These are phyloP conservation scores for Drosophila grimshawi DNA, from an alignment of 1,140 invertebrate species.

Conservation along the genomic window DNA sequence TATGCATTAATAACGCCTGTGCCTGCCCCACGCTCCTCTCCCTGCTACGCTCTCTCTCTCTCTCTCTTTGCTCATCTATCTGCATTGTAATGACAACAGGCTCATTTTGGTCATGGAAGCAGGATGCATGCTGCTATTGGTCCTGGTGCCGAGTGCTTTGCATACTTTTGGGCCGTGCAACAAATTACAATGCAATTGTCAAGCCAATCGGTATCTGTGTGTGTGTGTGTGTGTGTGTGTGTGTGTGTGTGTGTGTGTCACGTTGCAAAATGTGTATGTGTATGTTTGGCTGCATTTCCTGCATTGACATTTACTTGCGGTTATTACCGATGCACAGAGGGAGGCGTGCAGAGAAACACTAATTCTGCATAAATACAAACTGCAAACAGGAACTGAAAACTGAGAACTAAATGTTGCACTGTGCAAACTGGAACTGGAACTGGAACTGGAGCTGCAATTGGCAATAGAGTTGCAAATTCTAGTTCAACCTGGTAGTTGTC, in stretches of 20 bases:
- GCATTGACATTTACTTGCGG: constrained; percentile 79
- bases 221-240: constrained; percentile 11
- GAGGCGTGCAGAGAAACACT: constrained; percentile 26
- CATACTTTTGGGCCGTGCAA: constrained; percentile 55
- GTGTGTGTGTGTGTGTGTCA: constrained; percentile 9
- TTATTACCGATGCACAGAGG: constrained; percentile 62
- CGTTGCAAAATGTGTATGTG: constrained; percentile 61
- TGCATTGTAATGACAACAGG: constrained; percentile 37
- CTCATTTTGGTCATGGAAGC: constrained; percentile 56
- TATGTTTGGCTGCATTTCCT: constrained; percentile 59
- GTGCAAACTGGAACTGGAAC: constrained; percentile 2
- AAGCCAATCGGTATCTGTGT: constrained; percentile 1
- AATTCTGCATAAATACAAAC: constrained; percentile 65
- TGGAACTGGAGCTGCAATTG: constrained; percentile 4
- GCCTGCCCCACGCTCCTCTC: constrained; percentile 19
- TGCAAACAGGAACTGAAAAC: constrained; percentile 33
- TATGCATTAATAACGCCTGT: constrained; percentile 75
- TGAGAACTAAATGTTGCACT: background rate
- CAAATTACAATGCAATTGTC: constrained; percentile 78
- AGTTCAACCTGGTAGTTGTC: background rate
- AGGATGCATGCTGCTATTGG: constrained; percentile 30
- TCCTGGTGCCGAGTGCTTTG: constrained; percentile 41
- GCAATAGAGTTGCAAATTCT: too few species aligned
- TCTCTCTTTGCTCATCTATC: background rate
- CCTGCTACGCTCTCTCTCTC: background rate